Conservation (phyloP, 2,113 vertebrate species). For the Excalfactoria chinensis region DNA sequence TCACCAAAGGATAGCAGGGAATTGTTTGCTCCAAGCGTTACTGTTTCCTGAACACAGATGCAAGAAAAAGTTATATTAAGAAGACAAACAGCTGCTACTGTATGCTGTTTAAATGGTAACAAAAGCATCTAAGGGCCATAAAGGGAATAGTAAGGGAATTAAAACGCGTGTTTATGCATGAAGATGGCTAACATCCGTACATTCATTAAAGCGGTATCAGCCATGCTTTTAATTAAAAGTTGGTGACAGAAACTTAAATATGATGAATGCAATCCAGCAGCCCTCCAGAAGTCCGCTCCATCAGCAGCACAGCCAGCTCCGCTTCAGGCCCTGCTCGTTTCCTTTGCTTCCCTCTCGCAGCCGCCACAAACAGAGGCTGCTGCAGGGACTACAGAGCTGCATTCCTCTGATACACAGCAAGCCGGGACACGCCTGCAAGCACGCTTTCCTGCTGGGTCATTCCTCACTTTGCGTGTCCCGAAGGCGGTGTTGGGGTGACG, state of each 20-base stretch:
- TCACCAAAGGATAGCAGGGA: conserved; percentile 17
- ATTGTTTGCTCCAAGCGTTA: conserved; percentile 31
- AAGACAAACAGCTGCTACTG: conserved; percentile 69
- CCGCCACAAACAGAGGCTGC: not conserved
- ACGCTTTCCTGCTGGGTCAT: not conserved
- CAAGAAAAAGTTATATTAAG: conserved; percentile 63
- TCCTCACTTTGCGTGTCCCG: not conserved
- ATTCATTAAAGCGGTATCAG: conserved; percentile 64
- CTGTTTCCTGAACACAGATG: conserved; percentile 43
- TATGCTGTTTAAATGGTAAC: conserved; percentile 40
- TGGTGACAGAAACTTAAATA: conserved; percentile 63
- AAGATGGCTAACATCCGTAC: conserved; percentile 56
- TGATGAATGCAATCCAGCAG: conserved; percentile 41
- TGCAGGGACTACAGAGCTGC: not conserved
- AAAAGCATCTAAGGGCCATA: conserved; percentile 69
- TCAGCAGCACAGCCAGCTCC: not conserved
- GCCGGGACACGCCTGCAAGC: not conserved
- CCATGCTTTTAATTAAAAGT: conserved; percentile 74
- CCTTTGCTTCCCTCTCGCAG: not conserved
- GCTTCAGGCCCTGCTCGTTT: not conserved
- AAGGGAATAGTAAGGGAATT: conserved; percentile 70
- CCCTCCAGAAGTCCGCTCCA: conserved; percentile 8
- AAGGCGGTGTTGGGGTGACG: not conserved
- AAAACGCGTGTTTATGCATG: conserved; percentile 62
- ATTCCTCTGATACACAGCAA: not conserved